phyloP scores from a whole-genome alignment of 2,888 invertebrate species.

The Cheilosia variabilis region DNA sequence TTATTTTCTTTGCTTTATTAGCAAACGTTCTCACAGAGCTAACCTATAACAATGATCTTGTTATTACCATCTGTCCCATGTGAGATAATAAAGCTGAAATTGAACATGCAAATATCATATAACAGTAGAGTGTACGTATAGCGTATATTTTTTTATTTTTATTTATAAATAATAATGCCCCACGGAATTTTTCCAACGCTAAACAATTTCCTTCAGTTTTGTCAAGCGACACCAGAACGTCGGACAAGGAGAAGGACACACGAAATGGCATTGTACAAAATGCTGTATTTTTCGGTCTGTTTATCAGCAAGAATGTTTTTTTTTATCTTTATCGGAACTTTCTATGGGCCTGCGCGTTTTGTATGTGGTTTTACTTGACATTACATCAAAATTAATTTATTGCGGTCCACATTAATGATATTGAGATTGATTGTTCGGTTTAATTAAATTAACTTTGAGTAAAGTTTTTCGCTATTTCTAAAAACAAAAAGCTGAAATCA shows the following conservation, averaged over 20 bases:
- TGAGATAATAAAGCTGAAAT: constrained; percentile 19
- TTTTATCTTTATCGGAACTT: not conserved
- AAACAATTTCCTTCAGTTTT: constrained; percentile 14
- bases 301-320: not conserved
- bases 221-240: not conserved
- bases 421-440: constrained; percentile 42
- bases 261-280: not conserved
- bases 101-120: constrained; percentile 29
- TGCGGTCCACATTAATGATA: constrained; percentile 21
- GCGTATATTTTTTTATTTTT: not conserved
- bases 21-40: not conserved
- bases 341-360: too few species aligned
- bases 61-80: constrained; percentile 12
- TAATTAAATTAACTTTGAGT: constrained; percentile 50
- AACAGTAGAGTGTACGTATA: constrained; percentile 7
- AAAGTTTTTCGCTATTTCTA: constrained; percentile 20
- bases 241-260: constrained; percentile 11
- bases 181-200: constrained; percentile 20
- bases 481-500: constrained; percentile 20
- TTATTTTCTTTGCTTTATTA: not conserved
- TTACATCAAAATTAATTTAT: constrained; percentile 29
- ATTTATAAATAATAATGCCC: not conserved
- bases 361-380: not conserved
- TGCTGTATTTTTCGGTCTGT: too few species aligned
- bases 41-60: constrained; percentile 7